phyloP scores from a whole-genome alignment of 1,140 invertebrate genomes.

The Lepidotrigona ventralis region DNA sequence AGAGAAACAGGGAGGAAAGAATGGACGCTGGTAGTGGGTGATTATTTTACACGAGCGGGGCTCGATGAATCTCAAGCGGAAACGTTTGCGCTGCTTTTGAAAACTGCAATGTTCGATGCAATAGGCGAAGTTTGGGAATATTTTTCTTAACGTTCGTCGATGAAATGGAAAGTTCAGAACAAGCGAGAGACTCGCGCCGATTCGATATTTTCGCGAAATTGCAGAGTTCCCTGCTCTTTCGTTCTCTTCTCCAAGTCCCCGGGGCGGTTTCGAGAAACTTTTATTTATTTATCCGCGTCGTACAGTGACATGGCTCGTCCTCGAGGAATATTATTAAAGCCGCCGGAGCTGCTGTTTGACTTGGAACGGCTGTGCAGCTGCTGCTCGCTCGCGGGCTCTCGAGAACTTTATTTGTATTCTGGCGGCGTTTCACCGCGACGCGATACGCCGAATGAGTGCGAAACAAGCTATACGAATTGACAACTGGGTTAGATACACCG shows the following conservation, averaged over 20 bases:
- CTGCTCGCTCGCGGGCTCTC: not conserved
- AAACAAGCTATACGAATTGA: slow-evolving; percentile 70
- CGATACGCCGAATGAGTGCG: slow-evolving; percentile 67
- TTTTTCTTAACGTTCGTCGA: slow-evolving; percentile 29
- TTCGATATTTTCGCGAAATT: slow-evolving; percentile 45
- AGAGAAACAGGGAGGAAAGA: not conserved
- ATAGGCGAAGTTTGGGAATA: not conserved
- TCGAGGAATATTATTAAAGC: slow-evolving; percentile 63
- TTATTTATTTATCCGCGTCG: slow-evolving; percentile 63
- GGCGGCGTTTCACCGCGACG: slow-evolving; percentile 62
- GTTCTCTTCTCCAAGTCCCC: not conserved
- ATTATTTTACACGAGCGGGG: not conserved
- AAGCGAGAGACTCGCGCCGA: not conserved
- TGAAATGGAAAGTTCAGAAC: slow-evolving; percentile 18
- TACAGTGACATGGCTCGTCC: slow-evolving; percentile 42
- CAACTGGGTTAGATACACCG: slow-evolving; percentile 72
- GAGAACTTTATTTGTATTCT: slow-evolving; percentile 65
- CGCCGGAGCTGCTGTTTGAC: slow-evolving; percentile 65
- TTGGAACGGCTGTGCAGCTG: slow-evolving; percentile 52
- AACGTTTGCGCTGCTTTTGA: not conserved
- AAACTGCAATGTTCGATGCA: not conserved
- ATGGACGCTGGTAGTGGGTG: not conserved
- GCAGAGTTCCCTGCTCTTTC: not conserved
- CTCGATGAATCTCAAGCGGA: not conserved
- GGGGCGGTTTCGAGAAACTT: slow-evolving; percentile 41